Base-by-base conservation (phyloP, 2,113 vertebrate genomes). In the Atlantisia rogersi region DNA sequence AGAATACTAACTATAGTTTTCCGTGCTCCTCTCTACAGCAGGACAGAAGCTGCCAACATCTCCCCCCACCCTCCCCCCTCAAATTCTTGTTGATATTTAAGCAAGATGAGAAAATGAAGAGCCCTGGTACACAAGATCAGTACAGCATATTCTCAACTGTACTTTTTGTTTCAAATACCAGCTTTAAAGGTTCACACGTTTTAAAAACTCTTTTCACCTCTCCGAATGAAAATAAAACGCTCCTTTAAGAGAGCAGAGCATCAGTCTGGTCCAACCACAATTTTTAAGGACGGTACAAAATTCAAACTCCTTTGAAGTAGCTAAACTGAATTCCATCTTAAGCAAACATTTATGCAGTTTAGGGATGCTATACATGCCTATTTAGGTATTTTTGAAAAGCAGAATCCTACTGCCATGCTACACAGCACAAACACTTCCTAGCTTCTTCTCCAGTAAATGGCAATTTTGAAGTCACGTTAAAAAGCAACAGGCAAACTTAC, bases 341-440 rank as follows among this genome's bases (percentile, higher is more conserved):
- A 79, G 91, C 87, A 97, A 95, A 95, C 35, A 50, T 96, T 96
- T 87, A 92, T 39, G 70, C 86, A 82, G 58, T 82, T 93, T 70
- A 91, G 40, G 88, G 70, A 84, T 92, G 77, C 89, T 88, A 76
- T 52, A 89, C 70, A 58, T 89, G 77, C 65, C 83, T 89, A 62
- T 75, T 76, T 82, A 53, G 35, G 12, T 88, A 82, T 62, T 94
- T 78, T 2, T 71, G 67, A 96, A 93, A 89, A 7, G 37, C 65
- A 92, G 76, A 93, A 96, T 58, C 80, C 58, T 50, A 82, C 46
- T 87, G 70, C 73, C 88, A 84, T 5, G 18, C 50, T 39, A 76
- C 44, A 83, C 1, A 83, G 74, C 76, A 22, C 35, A 86, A 94
- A 77, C 28, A 48, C 24, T 90, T 65, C 62, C 22, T 20, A 89